phyloP scores from a whole-genome alignment of 2,797 vertebrate species.

The Poeciliopsis paucimaculata region DNA sequence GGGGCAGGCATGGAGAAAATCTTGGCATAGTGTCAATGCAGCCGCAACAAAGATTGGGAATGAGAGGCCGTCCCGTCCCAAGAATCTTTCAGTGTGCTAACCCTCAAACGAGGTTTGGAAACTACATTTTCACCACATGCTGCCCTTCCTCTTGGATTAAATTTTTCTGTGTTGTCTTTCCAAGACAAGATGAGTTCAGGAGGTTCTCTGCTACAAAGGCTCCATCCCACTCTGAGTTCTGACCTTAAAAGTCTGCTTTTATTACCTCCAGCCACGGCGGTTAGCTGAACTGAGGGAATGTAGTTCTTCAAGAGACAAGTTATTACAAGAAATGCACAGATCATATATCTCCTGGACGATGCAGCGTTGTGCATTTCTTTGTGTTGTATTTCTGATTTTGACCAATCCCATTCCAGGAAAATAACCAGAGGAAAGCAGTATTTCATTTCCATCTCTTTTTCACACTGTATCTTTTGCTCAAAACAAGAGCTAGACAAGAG shows the following conservation, averaged over 20 bases:
- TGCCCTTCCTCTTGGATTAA: constrained; percentile 32
- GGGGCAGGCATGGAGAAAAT: constrained; percentile 59
- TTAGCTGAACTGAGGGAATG: constrained; percentile 63
- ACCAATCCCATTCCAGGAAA: not conserved
- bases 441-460: not conserved
- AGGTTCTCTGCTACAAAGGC: constrained; percentile 61
- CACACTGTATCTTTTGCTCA: not conserved
- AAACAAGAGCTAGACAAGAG: not conserved
- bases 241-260: constrained; percentile 60
- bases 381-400: not conserved
- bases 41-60: constrained; percentile 67
- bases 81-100: constrained; percentile 68
- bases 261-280: constrained; percentile 50
- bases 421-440: not conserved
- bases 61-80: constrained; percentile 72
- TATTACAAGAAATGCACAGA: not conserved
- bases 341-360: not conserved
- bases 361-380: not conserved
- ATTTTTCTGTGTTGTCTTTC: constrained; percentile 44
- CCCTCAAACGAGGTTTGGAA: constrained; percentile 64
- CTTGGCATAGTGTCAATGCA: constrained; percentile 78
- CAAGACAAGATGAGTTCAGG: constrained; percentile 50
- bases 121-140: constrained; percentile 59
- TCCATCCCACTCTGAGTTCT: constrained; percentile 47
- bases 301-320: constrained; percentile 51